Conservation (phyloP, 2,797 vertebrate genomes). For the Mormyrops attenuatus region DNA sequence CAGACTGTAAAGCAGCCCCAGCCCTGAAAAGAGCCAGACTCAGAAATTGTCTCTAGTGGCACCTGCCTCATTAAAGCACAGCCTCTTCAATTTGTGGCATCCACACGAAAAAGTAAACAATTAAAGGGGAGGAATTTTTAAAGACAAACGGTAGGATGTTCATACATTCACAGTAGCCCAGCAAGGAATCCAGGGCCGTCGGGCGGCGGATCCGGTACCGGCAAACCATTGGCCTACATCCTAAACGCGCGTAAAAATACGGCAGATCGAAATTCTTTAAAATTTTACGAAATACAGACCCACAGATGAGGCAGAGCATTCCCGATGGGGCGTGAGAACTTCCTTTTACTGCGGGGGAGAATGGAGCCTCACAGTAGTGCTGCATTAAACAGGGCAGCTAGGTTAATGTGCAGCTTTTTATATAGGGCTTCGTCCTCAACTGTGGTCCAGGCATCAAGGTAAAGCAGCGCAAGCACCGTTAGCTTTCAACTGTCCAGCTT, state of each 20-base stretch:
- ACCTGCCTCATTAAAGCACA: neutral
- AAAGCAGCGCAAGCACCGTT: neutral
- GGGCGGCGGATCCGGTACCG: neutral
- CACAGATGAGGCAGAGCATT: neutral
- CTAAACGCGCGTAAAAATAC: neutral
- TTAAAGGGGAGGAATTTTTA: neutral
- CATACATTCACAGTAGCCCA: neutral
- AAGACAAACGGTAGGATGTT: neutral
- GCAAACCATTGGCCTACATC: neutral
- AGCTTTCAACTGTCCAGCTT: neutral
- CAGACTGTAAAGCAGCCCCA: neutral
- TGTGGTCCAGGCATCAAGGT: neutral
- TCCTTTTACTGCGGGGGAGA: neutral
- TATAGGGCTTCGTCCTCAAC: neutral
- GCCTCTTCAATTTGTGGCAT: neutral
- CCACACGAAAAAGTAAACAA: conserved; percentile 4
- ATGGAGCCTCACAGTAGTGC: neutral
- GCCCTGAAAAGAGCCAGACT: neutral
- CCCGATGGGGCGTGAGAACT: neutral
- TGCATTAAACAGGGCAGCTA: neutral
- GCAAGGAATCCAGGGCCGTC: neutral
- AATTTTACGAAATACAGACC: neutral
- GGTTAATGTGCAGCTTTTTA: neutral
- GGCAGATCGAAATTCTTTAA: neutral
- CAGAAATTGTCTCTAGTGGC: neutral